phyloP scores from a whole-genome alignment of 2,888 invertebrate genomes.

The Tyria jacobaeae region DNA sequence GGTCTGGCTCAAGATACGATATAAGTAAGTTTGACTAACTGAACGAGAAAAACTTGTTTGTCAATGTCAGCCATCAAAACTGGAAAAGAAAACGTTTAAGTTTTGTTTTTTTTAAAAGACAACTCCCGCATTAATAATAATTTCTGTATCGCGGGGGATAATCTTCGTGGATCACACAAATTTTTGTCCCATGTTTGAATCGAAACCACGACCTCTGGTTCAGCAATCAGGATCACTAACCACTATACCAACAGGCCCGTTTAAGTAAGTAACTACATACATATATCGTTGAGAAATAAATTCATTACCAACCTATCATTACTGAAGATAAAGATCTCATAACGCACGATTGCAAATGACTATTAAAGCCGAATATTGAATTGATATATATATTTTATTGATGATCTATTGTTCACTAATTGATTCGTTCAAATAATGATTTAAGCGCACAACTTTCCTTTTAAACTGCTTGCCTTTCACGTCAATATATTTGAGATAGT shows the following conservation, averaged over 20 bases:
- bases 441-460: background rate
- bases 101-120: background rate
- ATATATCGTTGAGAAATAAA: slow-evolving; percentile 21
- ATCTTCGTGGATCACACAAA: too few relatives aligned
- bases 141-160: too few relatives aligned
- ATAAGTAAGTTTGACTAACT: too few relatives aligned
- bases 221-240: too few relatives aligned
- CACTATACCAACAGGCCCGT: too few relatives aligned
- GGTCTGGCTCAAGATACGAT: background rate
- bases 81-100: too few relatives aligned
- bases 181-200: too few relatives aligned
- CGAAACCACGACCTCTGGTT: too few relatives aligned
- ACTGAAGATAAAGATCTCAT: slow-evolving; percentile 33
- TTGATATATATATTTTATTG: slow-evolving; percentile 24
- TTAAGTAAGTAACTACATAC: too few relatives aligned
- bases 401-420: slow-evolving; percentile 28
- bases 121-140: too few relatives aligned
- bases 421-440: slow-evolving; percentile 12
- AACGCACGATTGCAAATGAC: slow-evolving; percentile 40
- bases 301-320: slow-evolving; percentile 40
- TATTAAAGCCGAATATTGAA: slow-evolving; percentile 40
- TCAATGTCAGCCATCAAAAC: too few relatives aligned
- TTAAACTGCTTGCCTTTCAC: background rate
- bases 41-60: too few relatives aligned
- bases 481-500: background rate